These are phyloP conservation scores for Phyto melanocephala DNA, from an alignment of 2,888 invertebrate genomes.

Conservation along the genomic window DNA sequence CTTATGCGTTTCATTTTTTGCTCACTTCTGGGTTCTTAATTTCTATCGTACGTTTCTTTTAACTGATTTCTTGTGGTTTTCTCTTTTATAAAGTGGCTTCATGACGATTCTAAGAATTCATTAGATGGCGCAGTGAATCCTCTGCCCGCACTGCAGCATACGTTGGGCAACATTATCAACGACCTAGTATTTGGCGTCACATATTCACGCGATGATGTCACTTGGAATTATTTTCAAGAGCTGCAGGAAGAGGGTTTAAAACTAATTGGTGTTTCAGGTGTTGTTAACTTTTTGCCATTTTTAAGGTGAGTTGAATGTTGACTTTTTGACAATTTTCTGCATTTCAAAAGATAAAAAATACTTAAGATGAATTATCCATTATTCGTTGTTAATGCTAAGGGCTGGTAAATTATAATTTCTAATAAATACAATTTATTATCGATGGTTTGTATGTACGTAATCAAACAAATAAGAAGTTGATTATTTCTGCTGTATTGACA, in stretches of 20 bases:
- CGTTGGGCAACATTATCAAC: conserved; percentile 88
- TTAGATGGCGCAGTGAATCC: conserved; percentile 74
- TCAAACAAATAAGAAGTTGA: no score
- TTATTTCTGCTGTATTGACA: no score
- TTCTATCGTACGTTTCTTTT: background rate
- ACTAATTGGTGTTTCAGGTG: conserved; percentile 89
- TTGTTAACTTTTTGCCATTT: conserved; percentile 91
- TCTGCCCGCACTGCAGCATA: conserved; percentile 80
- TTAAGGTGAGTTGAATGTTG: conserved; percentile 81
- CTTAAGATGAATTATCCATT: background rate
- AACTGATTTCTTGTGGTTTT: conserved; percentile 31
- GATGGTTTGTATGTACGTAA: no score
- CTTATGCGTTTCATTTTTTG: background rate
- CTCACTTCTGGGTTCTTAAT: conserved; percentile 7
- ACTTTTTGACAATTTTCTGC: background rate
- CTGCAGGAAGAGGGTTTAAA: conserved; percentile 91
- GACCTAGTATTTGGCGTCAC: conserved; percentile 87
- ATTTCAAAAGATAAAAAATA: background rate
- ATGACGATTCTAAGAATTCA: conserved; percentile 69
- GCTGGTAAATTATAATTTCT: background rate
- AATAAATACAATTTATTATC: no score
- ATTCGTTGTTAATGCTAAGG: background rate
- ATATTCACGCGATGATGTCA: conserved; percentile 84
- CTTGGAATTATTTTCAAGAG: conserved; percentile 88
- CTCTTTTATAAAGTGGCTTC: conserved; percentile 61